Evolutionary conservation across 2,113 vertebrate genomes (phyloP).

Genomic region (Megaleporinus macrocephalus): DNA sequence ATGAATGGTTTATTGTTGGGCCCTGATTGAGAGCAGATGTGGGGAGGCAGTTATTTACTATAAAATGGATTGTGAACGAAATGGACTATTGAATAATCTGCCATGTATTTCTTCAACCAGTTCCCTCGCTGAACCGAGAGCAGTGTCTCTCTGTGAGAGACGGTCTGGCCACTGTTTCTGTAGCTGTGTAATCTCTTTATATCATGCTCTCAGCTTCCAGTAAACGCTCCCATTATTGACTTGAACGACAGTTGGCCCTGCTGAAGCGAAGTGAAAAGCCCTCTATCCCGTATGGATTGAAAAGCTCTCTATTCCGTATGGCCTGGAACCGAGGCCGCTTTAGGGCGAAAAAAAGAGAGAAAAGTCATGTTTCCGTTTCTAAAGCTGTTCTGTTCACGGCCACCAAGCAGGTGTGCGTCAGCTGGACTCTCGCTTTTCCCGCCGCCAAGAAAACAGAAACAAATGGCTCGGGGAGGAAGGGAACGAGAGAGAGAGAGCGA

Average conservation of each 20-base stretch:
- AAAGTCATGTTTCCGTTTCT: constrained; percentile 39
- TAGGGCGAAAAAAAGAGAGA: neutral
- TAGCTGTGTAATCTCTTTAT: neutral
- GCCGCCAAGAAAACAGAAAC: constrained; percentile 50
- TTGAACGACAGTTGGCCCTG: constrained; percentile 5
- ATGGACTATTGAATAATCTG: neutral
- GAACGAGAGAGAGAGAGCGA: no score
- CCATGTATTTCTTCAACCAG: neutral
- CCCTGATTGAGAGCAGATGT: neutral
- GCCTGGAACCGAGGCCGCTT: constrained; percentile 11
- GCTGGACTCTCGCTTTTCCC: constrained; percentile 51
- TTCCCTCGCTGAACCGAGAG: neutral
- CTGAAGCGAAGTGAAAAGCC: constrained; percentile 14
- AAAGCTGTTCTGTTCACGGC: constrained; percentile 52
- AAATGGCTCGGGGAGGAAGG: constrained; percentile 46
- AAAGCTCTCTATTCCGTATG: constrained; percentile 36
- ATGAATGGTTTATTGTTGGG: constrained; percentile 7
- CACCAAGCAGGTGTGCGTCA: constrained; percentile 61
- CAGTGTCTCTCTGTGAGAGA: neutral
- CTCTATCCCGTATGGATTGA: constrained; percentile 23
- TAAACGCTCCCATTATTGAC: neutral
- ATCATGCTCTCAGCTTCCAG: neutral
- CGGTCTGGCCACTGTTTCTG: neutral
- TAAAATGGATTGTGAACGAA: neutral
- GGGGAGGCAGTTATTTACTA: neutral